Evolutionary conservation across 1,140 invertebrate species (phyloP), one percentile per base, ranked within the genome.

Genomic region (Psilanteris sp.): DNA sequence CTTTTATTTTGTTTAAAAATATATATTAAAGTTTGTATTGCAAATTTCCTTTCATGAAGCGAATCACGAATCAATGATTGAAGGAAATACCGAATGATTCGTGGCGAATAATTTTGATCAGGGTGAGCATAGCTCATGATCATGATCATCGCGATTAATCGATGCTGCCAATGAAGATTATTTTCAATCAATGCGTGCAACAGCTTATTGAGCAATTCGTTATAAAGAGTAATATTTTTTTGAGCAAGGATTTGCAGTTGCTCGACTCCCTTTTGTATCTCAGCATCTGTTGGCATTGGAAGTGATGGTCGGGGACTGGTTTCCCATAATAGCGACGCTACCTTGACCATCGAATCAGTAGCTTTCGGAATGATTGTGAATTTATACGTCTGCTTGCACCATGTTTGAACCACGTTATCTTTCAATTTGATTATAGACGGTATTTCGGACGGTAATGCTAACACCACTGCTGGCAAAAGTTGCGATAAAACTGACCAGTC

Each of bases 121-220:
- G 92, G 89, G 72, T 96, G 92, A 1, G 95, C 89, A 16, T 96
- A 88, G 27, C 92, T 85, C 5, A 90, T 89, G 3, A 97, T 88
- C 80, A 97, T 91, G 31, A 91, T 90, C 78, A 95, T 91, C 11
- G 92, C 92, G 82, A 97, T 91, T 36, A 93, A 90, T 44, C 93
- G 90, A 78, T 94, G 93, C 11, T 94, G 89, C 96, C 96, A 96
- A 84, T 96, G 94, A 91, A 95, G 83, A 82, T 92, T 93, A 67
- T 91, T 91, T 71, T 91, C 89, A 11, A 92, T 83, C 8, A 94
- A 91, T 8, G 92, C 85, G 67, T 90, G 81, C 1, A 94, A 87
- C 6, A 97, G 78, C 11, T 91, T 88, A 10, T 92, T 79, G 0
- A 95, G 76, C 1, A 95, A 81, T 4, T 89, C 85, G 15, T 89